Evolutionary conservation across 2,113 vertebrate species (phyloP).

Genomic region (Prunella himalayana): DNA sequence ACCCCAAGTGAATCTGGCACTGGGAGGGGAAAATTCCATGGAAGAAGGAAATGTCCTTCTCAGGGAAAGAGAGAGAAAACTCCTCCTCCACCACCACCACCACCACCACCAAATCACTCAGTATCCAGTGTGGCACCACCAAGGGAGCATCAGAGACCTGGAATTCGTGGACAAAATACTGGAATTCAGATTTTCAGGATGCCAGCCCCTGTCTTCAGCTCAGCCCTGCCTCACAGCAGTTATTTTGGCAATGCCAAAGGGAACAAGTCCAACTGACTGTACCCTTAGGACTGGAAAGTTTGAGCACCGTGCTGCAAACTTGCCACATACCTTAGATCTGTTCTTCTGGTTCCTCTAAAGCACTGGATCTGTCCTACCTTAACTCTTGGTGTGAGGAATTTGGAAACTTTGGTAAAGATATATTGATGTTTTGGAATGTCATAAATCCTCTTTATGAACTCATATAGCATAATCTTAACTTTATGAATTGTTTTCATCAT

Average conservation of each 20-base stretch:
- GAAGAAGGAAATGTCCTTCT: not conserved
- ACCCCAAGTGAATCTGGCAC: not conserved
- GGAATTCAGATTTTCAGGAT: not conserved
- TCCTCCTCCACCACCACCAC: not conserved
- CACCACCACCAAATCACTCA: accelerated
- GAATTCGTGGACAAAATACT: accelerated
- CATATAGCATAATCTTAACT: not conserved
- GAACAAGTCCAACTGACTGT: not conserved
- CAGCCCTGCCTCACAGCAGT: not conserved
- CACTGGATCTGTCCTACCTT: not conserved
- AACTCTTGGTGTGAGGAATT: not conserved
- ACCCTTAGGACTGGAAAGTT: not conserved
- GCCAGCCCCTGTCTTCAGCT: not conserved
- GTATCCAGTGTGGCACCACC: too few relatives aligned
- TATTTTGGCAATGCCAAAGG: not conserved
- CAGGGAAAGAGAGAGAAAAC: not conserved
- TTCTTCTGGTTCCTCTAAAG: not conserved
- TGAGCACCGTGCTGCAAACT: not conserved
- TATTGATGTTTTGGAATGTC: not conserved
- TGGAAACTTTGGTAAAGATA: not conserved
- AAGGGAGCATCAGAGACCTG: not conserved
- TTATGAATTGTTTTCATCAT: not conserved
- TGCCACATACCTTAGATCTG: not conserved
- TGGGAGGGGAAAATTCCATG: accelerated
- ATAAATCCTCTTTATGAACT: not conserved